Evolutionary conservation across 2,888 invertebrate species (phyloP), one percentile per base, ranked within the genome.

Genomic region (Exephanes ischioxanthus): DNA sequence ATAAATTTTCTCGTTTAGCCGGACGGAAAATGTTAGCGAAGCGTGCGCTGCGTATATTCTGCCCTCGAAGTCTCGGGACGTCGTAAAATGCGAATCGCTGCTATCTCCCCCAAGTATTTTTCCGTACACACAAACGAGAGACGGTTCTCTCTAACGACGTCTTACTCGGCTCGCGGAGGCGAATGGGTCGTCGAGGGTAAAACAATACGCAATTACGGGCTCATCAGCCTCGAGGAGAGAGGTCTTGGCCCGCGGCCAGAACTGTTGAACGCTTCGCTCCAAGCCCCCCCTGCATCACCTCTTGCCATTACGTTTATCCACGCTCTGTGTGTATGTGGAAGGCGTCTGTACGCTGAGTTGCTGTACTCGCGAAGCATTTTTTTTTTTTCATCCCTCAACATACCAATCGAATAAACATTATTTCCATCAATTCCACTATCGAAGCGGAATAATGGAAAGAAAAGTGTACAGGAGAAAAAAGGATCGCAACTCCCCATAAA

Each of bases 141-240:
- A 45, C 26, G 22, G 22, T 16, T 7, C 19, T 71, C 63, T 51
- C 61, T 72, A 80, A 66, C 55, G 73, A 80, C 77, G 45, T 73
- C 84, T 80, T 72, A 41, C 81, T 78, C 68, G 72, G 76, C 68
- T 84, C 81, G 75, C 73, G 81, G 78, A 67, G 75, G 68, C 67
- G 80, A 45, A 80, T 45, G 68, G 75, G 51, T 68, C 81, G 58
- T 55, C 83, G 58, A 85, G 81, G 79, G 77, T 84, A 79, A 89
- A 89, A 92, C 89, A 91, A 92, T 91, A 90, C 90, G 90, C 91
- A 91, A 92, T 92, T 92, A 91, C 89, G 86, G 89, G 87, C 90
- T 92, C 90, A 92, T 92, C 92, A 90, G 91, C 87, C 90, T 85
- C 82, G 78, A 82, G 41, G 80, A 84, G 82, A 84, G 77, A 84